Conservation (phyloP, 2,888 invertebrate genomes). For the Lepetodrilus schrolli region DNA sequence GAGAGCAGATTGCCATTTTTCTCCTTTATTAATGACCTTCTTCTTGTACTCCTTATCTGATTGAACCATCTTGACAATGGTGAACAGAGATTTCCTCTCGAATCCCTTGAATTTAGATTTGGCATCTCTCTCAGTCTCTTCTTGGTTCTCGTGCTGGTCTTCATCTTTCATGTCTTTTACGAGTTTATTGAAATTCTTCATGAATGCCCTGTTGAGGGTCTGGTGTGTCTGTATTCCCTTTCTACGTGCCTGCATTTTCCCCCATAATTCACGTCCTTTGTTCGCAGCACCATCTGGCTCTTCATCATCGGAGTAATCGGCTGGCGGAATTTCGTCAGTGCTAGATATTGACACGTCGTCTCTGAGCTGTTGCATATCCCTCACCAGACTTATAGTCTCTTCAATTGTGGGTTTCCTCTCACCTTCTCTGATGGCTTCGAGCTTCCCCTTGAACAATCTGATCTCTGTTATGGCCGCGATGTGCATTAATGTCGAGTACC, state of each 20-base stretch:
- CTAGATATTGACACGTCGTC: constrained; percentile 1
- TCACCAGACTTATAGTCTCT: constrained; percentile 40
- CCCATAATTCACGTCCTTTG: constrained; percentile 27
- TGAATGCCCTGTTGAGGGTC: constrained; percentile 53
- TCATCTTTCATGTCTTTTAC: constrained; percentile 42
- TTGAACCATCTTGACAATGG: constrained; percentile 45
- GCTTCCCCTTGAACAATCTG: constrained; percentile 26
- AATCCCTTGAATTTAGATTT: constrained; percentile 39
- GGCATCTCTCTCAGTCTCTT: constrained; percentile 8
- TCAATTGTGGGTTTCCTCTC: constrained; percentile 31
- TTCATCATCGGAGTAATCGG: background rate
- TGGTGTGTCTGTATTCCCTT: constrained; percentile 28
- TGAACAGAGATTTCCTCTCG: constrained; percentile 38
- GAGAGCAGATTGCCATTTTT: background rate
- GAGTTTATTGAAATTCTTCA: constrained; percentile 49
- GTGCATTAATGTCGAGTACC: constrained; percentile 96
- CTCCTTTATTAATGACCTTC: constrained; percentile 29
- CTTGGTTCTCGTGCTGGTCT: constrained; percentile 36
- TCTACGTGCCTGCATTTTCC: constrained; percentile 9
- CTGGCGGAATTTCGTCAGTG: background rate
- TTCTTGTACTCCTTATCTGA: constrained; percentile 28
- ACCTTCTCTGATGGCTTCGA: background rate
- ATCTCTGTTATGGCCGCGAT: constrained; percentile 90
- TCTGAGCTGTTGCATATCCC: constrained; percentile 36
- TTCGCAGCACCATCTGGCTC: background rate